Evolutionary conservation across 2,888 invertebrate species (phyloP), one percentile per base, ranked within the genome.

Genomic region (Megastigmus dorsalis): DNA sequence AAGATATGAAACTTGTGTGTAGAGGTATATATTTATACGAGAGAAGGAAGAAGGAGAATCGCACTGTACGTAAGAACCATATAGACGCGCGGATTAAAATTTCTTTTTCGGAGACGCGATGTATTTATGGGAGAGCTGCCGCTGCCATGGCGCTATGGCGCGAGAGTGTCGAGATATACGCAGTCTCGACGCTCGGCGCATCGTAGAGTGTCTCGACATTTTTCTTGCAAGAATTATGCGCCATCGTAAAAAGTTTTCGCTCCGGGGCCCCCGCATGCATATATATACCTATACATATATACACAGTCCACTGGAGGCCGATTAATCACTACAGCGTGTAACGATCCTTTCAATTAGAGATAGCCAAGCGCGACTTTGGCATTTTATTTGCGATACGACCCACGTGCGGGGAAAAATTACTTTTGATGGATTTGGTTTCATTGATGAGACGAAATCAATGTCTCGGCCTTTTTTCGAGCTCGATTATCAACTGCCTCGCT

Each of bases 331-430:
- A n/a, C n/a, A n/a, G n/a, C 45, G 18, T 15, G 36, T 57, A 68
- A 68, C 48, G 68, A 68, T 59, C 59, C 33, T 59, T 68, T 68
- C 68, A 68, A 68, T 68, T 59, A 68, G 59, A 68, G 66, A 54
- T 55, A 54, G 28, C n/a, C n/a, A n/a, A n/a, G n/a, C n/a, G n/a
- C 54, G 54, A 23, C 7, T 43, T 1, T 36, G 1, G 43, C 30
- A 20, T 55, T 66, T 66, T 41, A 65, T 38, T 65, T 26, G 63
- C 28, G 18, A 50, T 36, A 41, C 36, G 1, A 38, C 38, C 10
- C 18, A 33, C 7, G 4, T 1, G 1, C 2, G 26, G 1, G 15
- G n/a, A n/a, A n/a, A n/a, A n/a, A n/a, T n/a, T n/a, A n/a, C n/a
- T n/a, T n/a, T n/a, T n/a, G n/a, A n/a, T n/a, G n/a, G n/a, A 28